Conservation (phyloP, 2,113 vertebrate species). For the Carollia perspicillata region DNA sequence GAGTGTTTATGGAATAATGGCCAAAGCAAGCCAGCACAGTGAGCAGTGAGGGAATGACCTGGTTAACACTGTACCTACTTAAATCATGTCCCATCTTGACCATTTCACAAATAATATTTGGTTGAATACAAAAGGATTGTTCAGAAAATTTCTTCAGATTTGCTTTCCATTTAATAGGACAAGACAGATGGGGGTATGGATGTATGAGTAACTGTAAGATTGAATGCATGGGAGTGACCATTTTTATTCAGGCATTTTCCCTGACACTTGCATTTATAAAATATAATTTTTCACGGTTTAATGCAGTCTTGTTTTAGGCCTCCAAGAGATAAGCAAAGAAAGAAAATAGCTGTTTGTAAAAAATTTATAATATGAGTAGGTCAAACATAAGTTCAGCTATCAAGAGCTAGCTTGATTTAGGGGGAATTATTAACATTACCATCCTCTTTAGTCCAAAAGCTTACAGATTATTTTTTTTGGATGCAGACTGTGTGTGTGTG, state of each 20-base stretch:
- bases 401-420: not conserved
- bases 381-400: not conserved
- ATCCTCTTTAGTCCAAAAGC: not conserved
- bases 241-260: constrained; percentile 13
- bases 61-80: not conserved
- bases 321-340: not conserved
- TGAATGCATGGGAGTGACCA: not conserved
- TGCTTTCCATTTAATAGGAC: not conserved
- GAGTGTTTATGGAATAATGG: not conserved
- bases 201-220: not conserved
- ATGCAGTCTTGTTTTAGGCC: not conserved
- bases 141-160: not conserved
- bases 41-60: not conserved
- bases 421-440: not conserved
- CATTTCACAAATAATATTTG: not conserved
- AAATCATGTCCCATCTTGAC: not conserved
- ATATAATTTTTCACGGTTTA: not conserved
- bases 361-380: not conserved
- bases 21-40: not conserved
- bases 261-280: not conserved
- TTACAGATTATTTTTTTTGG: not conserved
- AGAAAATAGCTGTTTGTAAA: not conserved
- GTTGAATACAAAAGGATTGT: not conserved
- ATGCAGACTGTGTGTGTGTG: not conserved
- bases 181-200: not conserved